Conservation (phyloP, 2,888 invertebrate genomes). For the Pyrgus malvae region DNA sequence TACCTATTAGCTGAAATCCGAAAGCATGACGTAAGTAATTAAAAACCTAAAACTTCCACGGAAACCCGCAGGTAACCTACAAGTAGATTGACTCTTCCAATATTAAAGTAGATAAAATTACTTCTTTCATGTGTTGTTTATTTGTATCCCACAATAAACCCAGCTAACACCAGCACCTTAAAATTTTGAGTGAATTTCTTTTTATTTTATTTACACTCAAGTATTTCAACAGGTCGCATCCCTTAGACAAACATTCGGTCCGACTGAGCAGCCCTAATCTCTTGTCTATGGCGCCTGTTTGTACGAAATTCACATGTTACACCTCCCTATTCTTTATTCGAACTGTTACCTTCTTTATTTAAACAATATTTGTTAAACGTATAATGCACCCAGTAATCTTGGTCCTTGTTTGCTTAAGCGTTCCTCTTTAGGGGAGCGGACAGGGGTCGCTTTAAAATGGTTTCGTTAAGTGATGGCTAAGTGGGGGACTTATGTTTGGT, state of each 20-base stretch:
- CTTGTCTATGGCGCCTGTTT: constrained; percentile 65
- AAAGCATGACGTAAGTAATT: no score
- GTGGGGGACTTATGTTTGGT: constrained; percentile 74
- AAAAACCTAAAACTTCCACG: no score
- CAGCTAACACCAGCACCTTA: no score
- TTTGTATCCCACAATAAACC: no score
- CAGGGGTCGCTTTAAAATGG: constrained; percentile 55
- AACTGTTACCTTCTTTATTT: constrained; percentile 69
- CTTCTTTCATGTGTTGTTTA: no score
- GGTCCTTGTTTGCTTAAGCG: constrained; percentile 44
- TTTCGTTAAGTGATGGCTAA: constrained; percentile 72
- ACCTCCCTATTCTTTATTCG: constrained; percentile 59
- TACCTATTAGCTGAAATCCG: no score
- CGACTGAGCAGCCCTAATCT: constrained; percentile 58
- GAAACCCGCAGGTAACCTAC: no score
- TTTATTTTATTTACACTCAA: no score
- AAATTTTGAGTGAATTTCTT: no score
- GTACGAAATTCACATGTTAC: constrained; percentile 59
- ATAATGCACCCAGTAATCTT: constrained; percentile 56
- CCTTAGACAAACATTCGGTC: constrained; percentile 51
- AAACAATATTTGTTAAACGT: constrained; percentile 59
- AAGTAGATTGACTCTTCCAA: no score
- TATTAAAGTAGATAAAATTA: no score
- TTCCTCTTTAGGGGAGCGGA: constrained; percentile 38
- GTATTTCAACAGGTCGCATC: no score